A percentile compares a stretch with the other conserved stretches of the same genome.
These are phyloP conservation scores for Paralinhomoeus sp. DNA, from an alignment of 2,888 invertebrate genomes.

Conservation along the genomic window DNA sequence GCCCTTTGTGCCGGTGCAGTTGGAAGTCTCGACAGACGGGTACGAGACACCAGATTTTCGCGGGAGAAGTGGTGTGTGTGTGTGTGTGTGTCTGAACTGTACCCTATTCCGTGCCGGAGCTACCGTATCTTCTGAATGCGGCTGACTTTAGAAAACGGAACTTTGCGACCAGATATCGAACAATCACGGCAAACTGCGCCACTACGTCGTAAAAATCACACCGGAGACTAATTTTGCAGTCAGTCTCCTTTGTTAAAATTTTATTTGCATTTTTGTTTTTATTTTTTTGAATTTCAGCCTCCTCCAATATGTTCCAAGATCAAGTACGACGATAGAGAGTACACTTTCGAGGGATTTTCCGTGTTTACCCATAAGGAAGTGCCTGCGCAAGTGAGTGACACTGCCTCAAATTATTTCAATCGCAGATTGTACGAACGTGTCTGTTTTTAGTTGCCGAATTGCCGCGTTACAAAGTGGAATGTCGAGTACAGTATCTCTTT, in stretches of 20 bases:
- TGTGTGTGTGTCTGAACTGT: too few relatives aligned
- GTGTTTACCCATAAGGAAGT: conserved; percentile 74
- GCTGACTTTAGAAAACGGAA: too few relatives aligned
- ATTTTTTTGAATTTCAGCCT: conserved; percentile 35
- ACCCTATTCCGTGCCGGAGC: too few relatives aligned
- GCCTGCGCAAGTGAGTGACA: conserved; percentile 40
- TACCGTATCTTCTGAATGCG: too few relatives aligned
- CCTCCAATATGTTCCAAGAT: too few relatives aligned
- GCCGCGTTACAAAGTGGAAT: conserved; percentile 61
- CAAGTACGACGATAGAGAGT: conserved; percentile 80
- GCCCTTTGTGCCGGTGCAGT: conserved; percentile 81
- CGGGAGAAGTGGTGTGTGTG: conserved; percentile 53
- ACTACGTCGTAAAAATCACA: conserved; percentile 46
- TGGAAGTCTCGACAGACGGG: conserved; percentile 63
- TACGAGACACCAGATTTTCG: conserved; percentile 81
- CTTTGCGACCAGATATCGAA: conserved; percentile 49
- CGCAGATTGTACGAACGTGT: not conserved
- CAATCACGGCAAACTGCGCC: conserved; percentile 58
- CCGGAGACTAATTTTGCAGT: conserved; percentile 19
- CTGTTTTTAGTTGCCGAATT: conserved; percentile 24
- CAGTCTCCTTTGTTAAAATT: not conserved
- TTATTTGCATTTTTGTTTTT: conserved; percentile 25
- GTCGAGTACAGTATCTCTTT: conserved; percentile 81
- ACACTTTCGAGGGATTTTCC: conserved; percentile 90
- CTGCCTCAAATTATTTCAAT: not conserved